Base-by-base conservation (phyloP, 2,888 invertebrate genomes). In the Panopea generosa region DNA sequence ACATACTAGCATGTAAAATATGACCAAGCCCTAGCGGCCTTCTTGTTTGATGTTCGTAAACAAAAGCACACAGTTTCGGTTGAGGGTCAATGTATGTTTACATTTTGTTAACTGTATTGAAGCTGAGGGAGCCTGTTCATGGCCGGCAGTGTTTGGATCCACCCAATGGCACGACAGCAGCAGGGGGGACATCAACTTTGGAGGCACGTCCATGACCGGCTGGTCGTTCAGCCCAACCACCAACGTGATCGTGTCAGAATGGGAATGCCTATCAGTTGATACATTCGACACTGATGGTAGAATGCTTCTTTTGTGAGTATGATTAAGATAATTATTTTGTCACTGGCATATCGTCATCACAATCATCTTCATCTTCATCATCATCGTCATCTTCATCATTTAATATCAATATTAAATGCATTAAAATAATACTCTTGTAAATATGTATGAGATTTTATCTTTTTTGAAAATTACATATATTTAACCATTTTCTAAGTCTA, bases 271-370 rank as follows among this genome's bases (percentile, higher is more conserved):
- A 18, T 52, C 53, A 2, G n/a, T 50, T 24, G 49, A 43, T 22
- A 67, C 66, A 7, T 73, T 70, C 26, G 40, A 40, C 3, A 63
- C 63, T 9, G 62, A 67, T 43, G 80, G 80, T 2, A 66, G 60
- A 3, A 47, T 80, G 1, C 55, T 80, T 18, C 49, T 80, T 55
- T 52, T 71, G 80, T 80, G 70, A 71, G 69, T 45, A 45, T 16
- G 4, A 20, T 45, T 6, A 4, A 9, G 20, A 4, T 6, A 6
- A 20, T 52, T 6, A 4, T 52, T 20, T 52, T 9, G 11, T 52
- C 16, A 24, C 2, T 20, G 52, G 3, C 7, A 16, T 47, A 47
- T 18, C 47, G 3, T 9, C 4, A 4, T 20, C 7, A 16, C 3
- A 47, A 47, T 16, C 47, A 33, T 11, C 33, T 33, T 7, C 11